Evolutionary conservation across 2,888 invertebrate species (phyloP), one percentile per base, ranked within the genome.

Genomic region (Agrochola lychnidis): DNA sequence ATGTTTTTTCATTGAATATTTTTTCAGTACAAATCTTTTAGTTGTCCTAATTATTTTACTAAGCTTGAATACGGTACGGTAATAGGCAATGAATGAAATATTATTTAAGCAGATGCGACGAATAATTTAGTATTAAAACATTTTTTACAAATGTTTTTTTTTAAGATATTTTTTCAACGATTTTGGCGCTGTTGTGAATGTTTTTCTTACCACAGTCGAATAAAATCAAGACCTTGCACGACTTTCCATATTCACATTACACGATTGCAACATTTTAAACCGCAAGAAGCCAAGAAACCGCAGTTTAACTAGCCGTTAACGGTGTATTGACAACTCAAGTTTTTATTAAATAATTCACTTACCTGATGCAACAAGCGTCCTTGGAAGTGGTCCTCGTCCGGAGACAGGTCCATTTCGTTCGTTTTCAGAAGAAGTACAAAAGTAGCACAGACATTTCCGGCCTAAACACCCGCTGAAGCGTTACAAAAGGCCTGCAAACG

Each of bases 381-480:
- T 82, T 98, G 98, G 92, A 98, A 98, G 92, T 98, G 97, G 90
- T 98, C 98, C 89, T 98, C 98, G 89, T 98, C 98, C n/a, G 98
- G 98, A n/a, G 98, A 98, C 76, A 98, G 97, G 94, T 98, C 98
- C 96, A 98, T 97, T 91, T 85, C 85, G 76, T 76, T 79, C 10
- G 70, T 80, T 90, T 90, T 78, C 79, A 86, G 81, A 83, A 77
- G 76, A 90, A 90, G 89, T 88, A 90, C 80, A 84, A 84, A 83
- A 87, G 82, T 88, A 92, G 91, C 91, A 89, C 88, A 82, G 80
- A 92, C 91, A 92, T 95, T 94, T 94, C 94, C 93, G 93, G 92
- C 84, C 85, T 79, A 84, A 88, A 91, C 86, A 92, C 74, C 87
- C 94, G 92, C 85, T 95, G 90, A 91, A 93, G 92, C 96, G 95